Evolutionary conservation across 2,113 vertebrate genomes (phyloP), one percentile per base, ranked within the genome.

Genomic region (Neoarius graeffei): DNA sequence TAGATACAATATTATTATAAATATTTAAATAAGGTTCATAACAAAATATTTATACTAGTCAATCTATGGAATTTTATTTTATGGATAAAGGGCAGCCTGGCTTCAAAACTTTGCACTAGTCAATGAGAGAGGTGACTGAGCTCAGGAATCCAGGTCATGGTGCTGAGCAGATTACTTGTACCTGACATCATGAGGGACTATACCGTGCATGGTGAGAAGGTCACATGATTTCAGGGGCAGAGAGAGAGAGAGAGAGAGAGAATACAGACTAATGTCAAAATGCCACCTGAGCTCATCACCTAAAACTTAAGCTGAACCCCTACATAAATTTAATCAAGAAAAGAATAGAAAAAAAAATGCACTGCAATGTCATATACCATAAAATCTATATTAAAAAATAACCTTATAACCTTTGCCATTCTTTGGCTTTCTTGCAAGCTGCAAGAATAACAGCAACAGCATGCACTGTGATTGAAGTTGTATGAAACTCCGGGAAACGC

Each of bases 141-240:
- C 27, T 85, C 10, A 66, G 81, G 57, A 87, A 87, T 82, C 13
- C 79, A 86, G 73, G 90, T 83, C 86, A 89, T 5, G 62, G 64
- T 71, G 54, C 69, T 89, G 73, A 52, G 54, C 10, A 85, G 74
- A 89, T 89, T 86, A 83, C 50, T 88, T 80, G 71, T 88, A 80
- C 77, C 73, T 60, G 62, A 71, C 69, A 87, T 86, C 56, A 83
- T 86, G 81, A 86, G 23, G 25, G 50, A 59, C 48, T 67, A 88
- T 60, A 86, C 27, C 13, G 48, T 69, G 54, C 66, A 86, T 27
- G 20, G 79, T 67, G 57, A 81, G 81, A 87, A 88, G 81, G 73
- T 86, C 80, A 83, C 20, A 81, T 23, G 17, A 71, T 42, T 86
- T 83, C 59, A 42, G n/a, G 64, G 50, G 54, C 19, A 82, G 14